Conservation (phyloP, 2,113 vertebrate genomes). For the Oceanodroma tethys region DNA sequence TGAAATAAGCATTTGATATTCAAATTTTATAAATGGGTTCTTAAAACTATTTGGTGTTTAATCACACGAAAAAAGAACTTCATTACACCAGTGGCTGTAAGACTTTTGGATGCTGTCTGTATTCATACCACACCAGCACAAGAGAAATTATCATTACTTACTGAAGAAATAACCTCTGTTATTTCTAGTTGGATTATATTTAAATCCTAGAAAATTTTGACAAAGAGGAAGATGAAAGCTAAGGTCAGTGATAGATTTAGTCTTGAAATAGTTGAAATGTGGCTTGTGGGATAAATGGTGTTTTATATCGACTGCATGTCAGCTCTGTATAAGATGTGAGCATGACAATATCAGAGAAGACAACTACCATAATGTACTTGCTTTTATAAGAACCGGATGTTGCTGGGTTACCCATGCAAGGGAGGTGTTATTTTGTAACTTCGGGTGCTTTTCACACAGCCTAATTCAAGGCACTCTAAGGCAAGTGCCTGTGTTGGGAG, state of each 20-base stretch:
- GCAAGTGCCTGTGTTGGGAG: not conserved
- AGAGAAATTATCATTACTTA: slow-evolving; percentile 16
- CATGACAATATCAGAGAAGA: not conserved
- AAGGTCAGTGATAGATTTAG: not conserved
- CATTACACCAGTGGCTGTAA: not conserved
- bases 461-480: not conserved
- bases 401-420: not conserved
- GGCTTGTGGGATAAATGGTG: not conserved
- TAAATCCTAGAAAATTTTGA: slow-evolving; percentile 9
- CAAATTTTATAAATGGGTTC: slow-evolving; percentile 32
- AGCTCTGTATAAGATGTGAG: not conserved
- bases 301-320: not conserved
- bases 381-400: not conserved
- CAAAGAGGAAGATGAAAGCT: not conserved
- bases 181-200: slow-evolving; percentile 21
- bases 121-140: not conserved
- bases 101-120: not conserved
- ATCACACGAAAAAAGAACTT: not conserved
- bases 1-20: slow-evolving; percentile 45
- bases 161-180: not conserved
- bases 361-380: not conserved
- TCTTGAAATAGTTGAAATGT: not conserved
- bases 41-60: slow-evolving; percentile 41
- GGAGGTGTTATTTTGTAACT: not conserved
- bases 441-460: not conserved